Percentiles rank a stretch among this genome's conserved stretches.
Evolutionary conservation across 2,797 vertebrate species (phyloP).

Genomic region (Nasua narica): DNA sequence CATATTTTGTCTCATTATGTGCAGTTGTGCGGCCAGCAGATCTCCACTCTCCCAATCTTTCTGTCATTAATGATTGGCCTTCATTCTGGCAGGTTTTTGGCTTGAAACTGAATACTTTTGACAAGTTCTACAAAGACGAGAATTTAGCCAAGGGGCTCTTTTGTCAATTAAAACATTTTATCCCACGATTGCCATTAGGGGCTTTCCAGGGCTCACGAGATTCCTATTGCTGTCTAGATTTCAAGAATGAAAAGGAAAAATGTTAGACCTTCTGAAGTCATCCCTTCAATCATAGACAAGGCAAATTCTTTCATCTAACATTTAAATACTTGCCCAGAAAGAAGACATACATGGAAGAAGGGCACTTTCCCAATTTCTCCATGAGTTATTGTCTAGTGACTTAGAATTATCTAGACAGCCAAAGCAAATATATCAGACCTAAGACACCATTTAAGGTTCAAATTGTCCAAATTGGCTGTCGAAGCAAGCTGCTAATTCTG

Average conservation of each 20-base stretch:
- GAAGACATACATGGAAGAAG: not conserved
- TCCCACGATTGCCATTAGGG: constrained; percentile 74
- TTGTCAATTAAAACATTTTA: constrained; percentile 81
- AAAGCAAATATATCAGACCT: constrained; percentile 56
- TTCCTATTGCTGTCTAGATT: constrained; percentile 72
- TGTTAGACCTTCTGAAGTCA: constrained; percentile 54
- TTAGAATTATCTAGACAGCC: constrained; percentile 27
- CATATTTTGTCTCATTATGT: constrained; percentile 65
- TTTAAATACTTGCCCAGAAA: not conserved
- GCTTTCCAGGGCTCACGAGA: constrained; percentile 65
- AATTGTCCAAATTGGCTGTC: constrained; percentile 40
- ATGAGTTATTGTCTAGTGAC: not conserved
- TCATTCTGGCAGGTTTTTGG: constrained; percentile 80
- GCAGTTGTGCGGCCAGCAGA: constrained; percentile 58
- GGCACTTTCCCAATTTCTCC: not conserved
- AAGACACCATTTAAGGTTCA: constrained; percentile 14
- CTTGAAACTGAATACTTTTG: constrained; percentile 75
- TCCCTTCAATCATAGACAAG: constrained; percentile 38
- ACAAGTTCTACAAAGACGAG: constrained; percentile 78
- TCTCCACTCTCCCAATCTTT: constrained; percentile 72
- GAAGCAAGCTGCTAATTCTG: constrained; percentile 48
- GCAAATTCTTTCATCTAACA: not conserved
- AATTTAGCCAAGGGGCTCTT: constrained; percentile 76
- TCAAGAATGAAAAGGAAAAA: constrained; percentile 60
- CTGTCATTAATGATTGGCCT: constrained; percentile 77